Evolutionary conservation across 2,888 invertebrate species (phyloP), one percentile per base, ranked within the genome.

Genomic region (Aleiodes testaceus): DNA sequence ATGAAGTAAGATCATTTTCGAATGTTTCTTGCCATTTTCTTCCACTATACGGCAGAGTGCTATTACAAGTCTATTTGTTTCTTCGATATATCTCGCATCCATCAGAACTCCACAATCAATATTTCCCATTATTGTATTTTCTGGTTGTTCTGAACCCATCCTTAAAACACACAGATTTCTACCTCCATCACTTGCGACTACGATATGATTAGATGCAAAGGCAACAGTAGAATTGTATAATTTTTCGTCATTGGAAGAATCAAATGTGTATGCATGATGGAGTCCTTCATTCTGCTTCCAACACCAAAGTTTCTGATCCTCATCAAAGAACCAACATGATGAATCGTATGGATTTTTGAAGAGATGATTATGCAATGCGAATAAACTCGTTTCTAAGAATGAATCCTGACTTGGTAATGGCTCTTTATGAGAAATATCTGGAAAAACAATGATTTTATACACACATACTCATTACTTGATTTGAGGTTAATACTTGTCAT

Each of bases 351-450:
- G 80, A 76, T 85, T 87, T 69, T 81, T 80, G 74, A 82, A 85
- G 49, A 87, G 75, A 75, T 87, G 85, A 80, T 87, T 87, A 64
- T 87, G 86, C 72, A 85, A 85, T 16, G 86, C 86, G 73, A 87
- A 87, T 12, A 87, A 75, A 69, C 80, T 81, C 3, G 82, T 81
- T 79, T 87, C 87, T 7, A 87, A 65, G 76, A 83, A 81, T 2
- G 87, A 87, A 52, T 83, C 83, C 67, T 84, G 86, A 64, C 78
- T 78, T 2, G 75, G 63, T 52, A 71, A 80, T n/a, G 81, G 78
- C 69, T 85, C 84, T 63, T 82, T 75, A 30, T 80, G 80, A 47
- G 77, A 77, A 26, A 86, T 79, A 73, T 82, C 87, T 87, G 67
- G 49, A 80, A 81, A 36, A 11, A 36, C 1, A 36, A 36, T 36